Evolutionary conservation across 2,888 invertebrate species (phyloP), one percentile per base, ranked within the genome.

Genomic region (Chironomus riparius): DNA sequence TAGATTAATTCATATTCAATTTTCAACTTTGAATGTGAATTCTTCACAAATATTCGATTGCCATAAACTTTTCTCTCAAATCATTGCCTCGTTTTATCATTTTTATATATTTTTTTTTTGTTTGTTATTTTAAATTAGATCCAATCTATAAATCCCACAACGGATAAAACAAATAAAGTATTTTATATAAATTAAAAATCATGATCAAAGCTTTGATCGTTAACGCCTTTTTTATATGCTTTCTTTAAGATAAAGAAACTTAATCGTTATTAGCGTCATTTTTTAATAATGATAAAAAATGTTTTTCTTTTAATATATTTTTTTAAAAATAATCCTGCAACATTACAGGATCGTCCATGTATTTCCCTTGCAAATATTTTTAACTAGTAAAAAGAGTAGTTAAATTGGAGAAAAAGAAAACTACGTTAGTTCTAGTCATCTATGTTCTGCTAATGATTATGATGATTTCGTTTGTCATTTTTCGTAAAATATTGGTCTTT

Each of bases 241-340:
- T 73, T 73, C 73, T 73, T 73, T 73, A 73, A 73, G 73, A 73
- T 73, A 73, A 73, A 73, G 73, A 73, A 73, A 62, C 62, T 56
- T 47, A 56, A 71, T 18, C 4, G 38, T 38, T 38, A 38, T 38
- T 38, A 38, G 38, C 38, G 38, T 38, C 38, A 70, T 48, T 70
- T 61, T n/a, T 68, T 68, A 38, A 61, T 24, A 22, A 68, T 18
- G 68, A 68, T 28, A 68, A 68, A n/a, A 38, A 24, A 38, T 38
- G 38, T 18, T 18, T n/a, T 50, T 50, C 13, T 56, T 18, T 56
- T 56, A 3, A 56, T 18, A 18, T 15, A 15, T 50, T 15, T 50
- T 3, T 15, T 15, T 56, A 15, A 56, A 56, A 38, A 38, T 38
- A 56, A 56, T 18, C 56, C 56, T 56, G 56, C 56, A 56, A 56